These are phyloP conservation scores for Cantharis rufa DNA, from an alignment of 2,888 invertebrate genomes.

Conservation along the genomic window DNA sequence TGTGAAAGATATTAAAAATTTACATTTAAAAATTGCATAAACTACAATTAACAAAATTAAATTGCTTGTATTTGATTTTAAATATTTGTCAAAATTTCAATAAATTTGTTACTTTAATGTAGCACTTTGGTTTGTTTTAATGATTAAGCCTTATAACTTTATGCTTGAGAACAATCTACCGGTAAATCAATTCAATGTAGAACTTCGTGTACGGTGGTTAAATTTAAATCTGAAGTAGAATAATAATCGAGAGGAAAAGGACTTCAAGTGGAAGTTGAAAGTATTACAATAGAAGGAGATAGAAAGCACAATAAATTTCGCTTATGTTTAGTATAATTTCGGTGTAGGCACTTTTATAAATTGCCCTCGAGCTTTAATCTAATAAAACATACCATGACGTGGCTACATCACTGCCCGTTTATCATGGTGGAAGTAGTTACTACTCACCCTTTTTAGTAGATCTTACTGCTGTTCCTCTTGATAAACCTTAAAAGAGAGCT, in stretches of 20 bases:
- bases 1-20: background rate
- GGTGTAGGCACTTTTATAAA: conserved; percentile 39
- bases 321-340: conserved; percentile 41
- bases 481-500: conserved; percentile 7
- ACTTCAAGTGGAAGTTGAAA: conserved; percentile 33
- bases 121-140: background rate
- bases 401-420: conserved; percentile 34
- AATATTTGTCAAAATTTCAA: background rate
- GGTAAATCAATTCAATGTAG: conserved; percentile 37
- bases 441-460: conserved; percentile 17
- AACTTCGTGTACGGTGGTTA: conserved; percentile 39
- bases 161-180: conserved; percentile 19
- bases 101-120: background rate
- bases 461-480: conserved; percentile 13
- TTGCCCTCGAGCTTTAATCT: conserved; percentile 36
- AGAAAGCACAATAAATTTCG: conserved; percentile 38
- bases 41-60: background rate
- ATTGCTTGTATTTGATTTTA: background rate
- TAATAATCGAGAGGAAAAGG: conserved; percentile 38
- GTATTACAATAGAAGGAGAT: conserved; percentile 30
- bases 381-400: conserved; percentile 36
- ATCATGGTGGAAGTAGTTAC: conserved; percentile 31
- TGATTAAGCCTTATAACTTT: conserved; percentile 7
- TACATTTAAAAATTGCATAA: background rate
- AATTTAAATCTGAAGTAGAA: conserved; percentile 43